These are phyloP conservation scores for Drosophila sordidula DNA, from an alignment of 2,888 invertebrate species.

Conservation along the genomic window DNA sequence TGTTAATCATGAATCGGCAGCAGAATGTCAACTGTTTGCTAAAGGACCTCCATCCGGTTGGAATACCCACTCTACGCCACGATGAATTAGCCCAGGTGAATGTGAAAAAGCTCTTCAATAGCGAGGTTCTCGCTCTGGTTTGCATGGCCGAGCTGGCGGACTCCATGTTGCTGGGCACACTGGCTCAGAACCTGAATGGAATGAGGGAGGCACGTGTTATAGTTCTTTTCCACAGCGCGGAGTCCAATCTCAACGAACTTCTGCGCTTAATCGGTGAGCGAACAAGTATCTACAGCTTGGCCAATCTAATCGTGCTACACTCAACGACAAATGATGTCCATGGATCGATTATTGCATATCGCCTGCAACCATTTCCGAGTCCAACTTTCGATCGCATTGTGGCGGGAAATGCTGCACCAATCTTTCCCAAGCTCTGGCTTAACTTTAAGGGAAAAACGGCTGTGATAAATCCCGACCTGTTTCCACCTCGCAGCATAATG, in stretches of 20 bases:
- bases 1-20: constrained; percentile 20
- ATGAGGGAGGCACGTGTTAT: constrained; percentile 35
- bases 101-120: constrained; percentile 8
- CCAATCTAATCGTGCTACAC: constrained; percentile 29
- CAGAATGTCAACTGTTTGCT: constrained; percentile 1
- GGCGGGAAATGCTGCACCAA: neutral
- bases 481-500: constrained; percentile 2
- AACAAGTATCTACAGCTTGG: neutral
- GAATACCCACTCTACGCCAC: constrained; percentile 12
- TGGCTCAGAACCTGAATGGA: constrained; percentile 23
- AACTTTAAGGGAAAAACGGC: constrained; percentile 14
- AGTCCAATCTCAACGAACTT: neutral
- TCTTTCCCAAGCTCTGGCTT: neutral
- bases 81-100: neutral
- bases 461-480: neutral
- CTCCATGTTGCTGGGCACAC: neutral
- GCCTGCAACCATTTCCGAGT: constrained; percentile 33
- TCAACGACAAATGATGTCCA: neutral
- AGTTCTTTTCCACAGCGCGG: constrained; percentile 13
- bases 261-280: neutral
- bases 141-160: constrained; percentile 26
- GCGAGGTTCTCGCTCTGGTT: constrained; percentile 15
- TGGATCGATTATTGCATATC: neutral
- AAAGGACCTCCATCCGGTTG: neutral
- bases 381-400: neutral